phyloP scores from a whole-genome alignment of 2,888 invertebrate species.

The Machimus rusticus region DNA sequence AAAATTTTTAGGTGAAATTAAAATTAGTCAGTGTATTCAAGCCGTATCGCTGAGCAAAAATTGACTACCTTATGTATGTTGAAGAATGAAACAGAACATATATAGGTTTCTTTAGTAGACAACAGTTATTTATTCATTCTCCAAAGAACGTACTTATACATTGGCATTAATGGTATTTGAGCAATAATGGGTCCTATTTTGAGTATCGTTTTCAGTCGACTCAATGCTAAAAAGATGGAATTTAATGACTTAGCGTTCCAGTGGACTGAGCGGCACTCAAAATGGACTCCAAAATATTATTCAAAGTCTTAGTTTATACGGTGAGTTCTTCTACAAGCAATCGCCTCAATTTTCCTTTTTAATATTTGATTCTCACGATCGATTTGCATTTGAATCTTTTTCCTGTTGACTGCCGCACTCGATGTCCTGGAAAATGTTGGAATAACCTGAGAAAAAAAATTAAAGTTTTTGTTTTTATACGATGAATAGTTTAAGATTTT shows the following conservation, averaged over 20 bases:
- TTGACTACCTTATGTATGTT: no score
- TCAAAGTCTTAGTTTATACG: background rate
- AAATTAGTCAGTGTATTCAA: no score
- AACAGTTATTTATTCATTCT: background rate
- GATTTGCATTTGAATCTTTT: conserved; percentile 67
- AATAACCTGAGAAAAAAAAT: background rate
- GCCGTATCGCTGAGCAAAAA: no score
- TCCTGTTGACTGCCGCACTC: conserved; percentile 66
- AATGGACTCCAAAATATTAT: background rate
- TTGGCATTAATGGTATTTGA: background rate
- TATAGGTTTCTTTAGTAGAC: background rate
- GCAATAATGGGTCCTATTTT: background rate
- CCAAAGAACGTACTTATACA: background rate
- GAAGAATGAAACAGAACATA: background rate
- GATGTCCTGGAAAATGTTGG: conserved; percentile 49
- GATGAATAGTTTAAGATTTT: no score
- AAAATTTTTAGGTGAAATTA: no score
- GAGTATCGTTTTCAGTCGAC: background rate
- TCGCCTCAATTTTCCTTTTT: conserved; percentile 59
- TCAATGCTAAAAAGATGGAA: no score
- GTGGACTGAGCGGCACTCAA: background rate
- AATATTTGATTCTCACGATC: conserved; percentile 68
- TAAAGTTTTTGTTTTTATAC: background rate
- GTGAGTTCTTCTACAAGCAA: conserved; percentile 44
- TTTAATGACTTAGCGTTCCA: background rate